A percentile compares a stretch with the other conserved stretches of the same genome.
Evolutionary conservation across 2,113 vertebrate species (phyloP).

Genomic region (Rattus norvegicus): GRCr8 NC_086031.1:33673501-33674000

Average conservation of each 20-base stretch:
- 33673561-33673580: not conserved
- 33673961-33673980: not conserved
- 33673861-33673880: not conserved
- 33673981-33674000: not conserved
- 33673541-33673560: not conserved
- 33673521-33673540: not conserved
- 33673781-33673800: not conserved
- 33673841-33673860: not conserved
- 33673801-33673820: not conserved
- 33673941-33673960: not conserved
- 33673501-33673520: not conserved
- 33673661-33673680: not conserved
- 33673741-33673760: not conserved
- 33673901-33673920: not conserved
- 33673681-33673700: conserved; percentile 10
- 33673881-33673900: not conserved
- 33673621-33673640: not conserved
- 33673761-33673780: not conserved
- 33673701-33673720: not conserved
- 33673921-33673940: not conserved
- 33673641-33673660: not conserved
- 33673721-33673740: not conserved
- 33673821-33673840: not conserved
- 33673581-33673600: not conserved
- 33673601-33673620: not conserved